These are phyloP conservation scores for Chamaea fasciata DNA, from an alignment of 2,113 vertebrate species.

Conservation along the genomic window DNA sequence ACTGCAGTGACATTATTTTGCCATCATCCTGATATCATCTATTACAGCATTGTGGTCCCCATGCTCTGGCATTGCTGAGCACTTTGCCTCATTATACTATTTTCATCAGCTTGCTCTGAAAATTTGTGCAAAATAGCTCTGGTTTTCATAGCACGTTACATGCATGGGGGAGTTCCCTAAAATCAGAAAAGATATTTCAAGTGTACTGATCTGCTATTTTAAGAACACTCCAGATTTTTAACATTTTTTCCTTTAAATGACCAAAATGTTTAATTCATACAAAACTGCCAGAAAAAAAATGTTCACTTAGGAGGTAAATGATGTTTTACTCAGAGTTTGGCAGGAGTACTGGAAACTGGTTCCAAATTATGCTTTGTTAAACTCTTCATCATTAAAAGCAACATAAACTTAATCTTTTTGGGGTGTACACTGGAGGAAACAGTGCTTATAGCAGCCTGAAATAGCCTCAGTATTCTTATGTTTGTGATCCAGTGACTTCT, in stretches of 20 bases:
- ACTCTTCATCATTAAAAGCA: constrained; percentile 33
- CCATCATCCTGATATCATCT: constrained; percentile 58
- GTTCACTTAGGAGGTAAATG: constrained; percentile 57
- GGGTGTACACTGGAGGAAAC: background rate
- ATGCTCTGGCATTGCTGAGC: constrained; percentile 54
- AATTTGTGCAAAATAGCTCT: constrained; percentile 20
- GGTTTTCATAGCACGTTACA: background rate
- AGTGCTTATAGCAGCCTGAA: background rate
- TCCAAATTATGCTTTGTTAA: constrained; percentile 58
- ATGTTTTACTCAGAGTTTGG: constrained; percentile 53
- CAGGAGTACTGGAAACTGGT: constrained; percentile 16
- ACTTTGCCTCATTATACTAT: constrained; percentile 38
- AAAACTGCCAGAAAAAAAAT: constrained; percentile 49
- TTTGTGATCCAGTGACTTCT: background rate
- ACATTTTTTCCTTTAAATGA: constrained; percentile 54
- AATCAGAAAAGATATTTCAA: constrained; percentile 49
- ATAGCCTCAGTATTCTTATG: background rate
- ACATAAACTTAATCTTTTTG: constrained; percentile 24
- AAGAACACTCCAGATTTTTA: constrained; percentile 51
- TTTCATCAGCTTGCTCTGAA: constrained; percentile 19
- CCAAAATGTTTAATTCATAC: constrained; percentile 59
- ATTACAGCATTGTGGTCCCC: constrained; percentile 46
- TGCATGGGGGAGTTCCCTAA: background rate
- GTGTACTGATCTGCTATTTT: constrained; percentile 34
- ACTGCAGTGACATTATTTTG: constrained; percentile 66